Conservation (phyloP, 2,113 vertebrate genomes). For the Phoxinus phoxinus region DNA sequence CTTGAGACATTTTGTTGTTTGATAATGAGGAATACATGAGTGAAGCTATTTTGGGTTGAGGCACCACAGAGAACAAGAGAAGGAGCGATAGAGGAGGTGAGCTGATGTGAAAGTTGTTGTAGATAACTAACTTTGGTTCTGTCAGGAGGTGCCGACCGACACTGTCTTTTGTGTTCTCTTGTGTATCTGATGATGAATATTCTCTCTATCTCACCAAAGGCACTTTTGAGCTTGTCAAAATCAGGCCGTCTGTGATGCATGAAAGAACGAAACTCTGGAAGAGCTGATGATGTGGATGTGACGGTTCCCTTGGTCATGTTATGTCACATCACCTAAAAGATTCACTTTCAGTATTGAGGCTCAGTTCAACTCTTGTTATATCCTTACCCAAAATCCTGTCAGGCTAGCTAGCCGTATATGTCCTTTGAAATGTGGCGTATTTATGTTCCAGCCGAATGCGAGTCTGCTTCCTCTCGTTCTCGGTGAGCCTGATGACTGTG, state of each 20-base stretch:
- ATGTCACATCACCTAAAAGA: conserved; percentile 18
- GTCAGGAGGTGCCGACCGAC: neutral
- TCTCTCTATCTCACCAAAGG: conserved; percentile 21
- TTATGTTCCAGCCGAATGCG: neutral
- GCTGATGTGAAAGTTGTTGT: neutral
- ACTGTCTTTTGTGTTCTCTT: conserved; percentile 15
- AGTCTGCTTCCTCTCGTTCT: neutral
- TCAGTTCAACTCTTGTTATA: conserved; percentile 1
- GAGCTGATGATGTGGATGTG: conserved; percentile 14
- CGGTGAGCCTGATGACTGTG: neutral
- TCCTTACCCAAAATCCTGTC: neutral
- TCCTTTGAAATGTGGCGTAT: neutral
- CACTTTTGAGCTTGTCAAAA: neutral
- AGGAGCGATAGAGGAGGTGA: neutral
- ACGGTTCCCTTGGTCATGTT: conserved; percentile 17
- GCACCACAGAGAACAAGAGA: neutral
- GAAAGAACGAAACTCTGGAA: neutral
- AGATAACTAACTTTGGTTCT: neutral
- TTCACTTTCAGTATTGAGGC: neutral
- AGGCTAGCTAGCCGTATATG: neutral
- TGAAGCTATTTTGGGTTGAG: conserved; percentile 4
- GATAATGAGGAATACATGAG: conserved; percentile 4
- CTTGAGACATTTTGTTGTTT: neutral
- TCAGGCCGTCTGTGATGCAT: neutral
- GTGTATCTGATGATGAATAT: conserved; percentile 11